Percentiles rank a stretch among this genome's conserved stretches.
Conservation (phyloP, 37 sponge, comb jelly and placozoan genomes). For the Aphrocallistes beatrix region DNA sequence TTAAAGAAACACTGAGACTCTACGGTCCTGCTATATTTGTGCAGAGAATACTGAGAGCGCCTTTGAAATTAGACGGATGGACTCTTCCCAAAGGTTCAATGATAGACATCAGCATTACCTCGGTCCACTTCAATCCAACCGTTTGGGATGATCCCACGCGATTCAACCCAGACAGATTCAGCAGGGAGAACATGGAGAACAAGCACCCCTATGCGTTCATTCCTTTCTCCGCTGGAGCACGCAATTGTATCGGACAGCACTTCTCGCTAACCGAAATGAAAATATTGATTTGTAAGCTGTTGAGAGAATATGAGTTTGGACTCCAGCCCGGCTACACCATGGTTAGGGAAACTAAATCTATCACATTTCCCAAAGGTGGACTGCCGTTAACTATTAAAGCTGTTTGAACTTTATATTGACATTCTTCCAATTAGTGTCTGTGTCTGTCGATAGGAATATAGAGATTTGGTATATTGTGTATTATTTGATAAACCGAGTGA, state of each 20-base stretch:
- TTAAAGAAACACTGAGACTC: neutral
- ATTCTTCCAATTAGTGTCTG: no score
- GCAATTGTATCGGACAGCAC: constrained; percentile 3
- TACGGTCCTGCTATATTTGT: neutral
- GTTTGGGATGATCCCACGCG: neutral
- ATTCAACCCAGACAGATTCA: neutral
- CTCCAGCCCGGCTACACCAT: neutral
- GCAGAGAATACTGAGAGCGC: neutral
- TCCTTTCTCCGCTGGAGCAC: neutral
- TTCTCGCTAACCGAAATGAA: neutral
- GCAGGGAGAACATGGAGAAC: neutral
- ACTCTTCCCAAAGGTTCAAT: neutral
- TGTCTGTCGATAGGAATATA: no score
- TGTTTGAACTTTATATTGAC: neutral
- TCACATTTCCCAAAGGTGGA: neutral
- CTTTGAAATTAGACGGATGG: neutral
- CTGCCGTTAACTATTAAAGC: neutral
- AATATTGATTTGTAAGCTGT: neutral
- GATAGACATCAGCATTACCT: neutral
- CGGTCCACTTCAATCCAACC: neutral
- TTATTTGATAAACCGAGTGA: no score
- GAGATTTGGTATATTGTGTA: no score
- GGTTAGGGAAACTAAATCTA: neutral
- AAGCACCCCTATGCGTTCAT: neutral
- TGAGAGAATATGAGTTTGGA: neutral